Conservation (phyloP, 2,888 invertebrate species). For the Pinctada fucata region DNA sequence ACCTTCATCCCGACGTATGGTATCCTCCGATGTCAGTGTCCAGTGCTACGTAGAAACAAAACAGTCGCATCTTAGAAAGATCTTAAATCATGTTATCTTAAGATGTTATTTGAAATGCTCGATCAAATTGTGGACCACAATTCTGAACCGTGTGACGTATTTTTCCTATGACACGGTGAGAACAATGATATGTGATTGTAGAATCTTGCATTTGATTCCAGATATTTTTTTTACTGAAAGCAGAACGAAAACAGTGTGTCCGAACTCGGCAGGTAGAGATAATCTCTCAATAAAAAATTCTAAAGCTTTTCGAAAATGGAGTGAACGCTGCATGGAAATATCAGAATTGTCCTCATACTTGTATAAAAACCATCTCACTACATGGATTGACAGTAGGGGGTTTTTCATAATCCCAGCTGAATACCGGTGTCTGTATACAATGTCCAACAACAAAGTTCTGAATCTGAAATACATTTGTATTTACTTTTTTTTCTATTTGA, state of each 20-base stretch:
- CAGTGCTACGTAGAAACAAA: constrained; percentile 58
- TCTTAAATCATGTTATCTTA: not conserved
- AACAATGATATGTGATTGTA: no score
- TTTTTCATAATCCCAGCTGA: constrained; percentile 22
- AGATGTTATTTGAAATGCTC: not conserved
- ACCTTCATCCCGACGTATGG: constrained; percentile 71
- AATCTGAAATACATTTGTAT: not conserved
- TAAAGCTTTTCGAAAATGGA: no score
- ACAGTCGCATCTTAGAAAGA: not conserved
- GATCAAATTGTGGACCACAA: no score
- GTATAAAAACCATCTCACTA: constrained; percentile 21
- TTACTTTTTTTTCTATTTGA: no score
- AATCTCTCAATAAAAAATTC: no score
- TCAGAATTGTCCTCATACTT: constrained; percentile 12
- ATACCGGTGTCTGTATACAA: constrained; percentile 39
- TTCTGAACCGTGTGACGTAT: no score
- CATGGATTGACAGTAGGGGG: constrained; percentile 9
- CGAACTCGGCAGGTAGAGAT: no score
- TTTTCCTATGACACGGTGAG: no score
- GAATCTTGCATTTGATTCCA: no score
- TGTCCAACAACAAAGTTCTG: not conserved
- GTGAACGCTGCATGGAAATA: not conserved
- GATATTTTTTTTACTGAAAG: no score
- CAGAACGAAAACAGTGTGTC: no score
- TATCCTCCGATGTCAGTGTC: constrained; percentile 63